Conservation (phyloP, 2,113 vertebrate species). For the Protomyctophum bolini region DNA sequence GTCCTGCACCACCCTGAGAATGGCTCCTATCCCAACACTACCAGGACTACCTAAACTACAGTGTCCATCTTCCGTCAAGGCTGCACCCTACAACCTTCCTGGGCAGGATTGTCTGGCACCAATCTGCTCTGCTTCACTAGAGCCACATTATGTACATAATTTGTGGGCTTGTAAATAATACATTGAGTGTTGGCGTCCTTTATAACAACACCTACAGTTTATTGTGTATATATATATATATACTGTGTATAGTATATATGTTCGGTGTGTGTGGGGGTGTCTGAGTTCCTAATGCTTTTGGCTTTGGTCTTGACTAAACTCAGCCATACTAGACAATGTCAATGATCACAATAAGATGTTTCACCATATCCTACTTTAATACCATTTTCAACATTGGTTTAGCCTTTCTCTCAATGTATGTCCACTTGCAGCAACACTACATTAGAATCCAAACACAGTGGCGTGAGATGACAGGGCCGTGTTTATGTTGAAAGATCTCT, state of each 20-base stretch:
- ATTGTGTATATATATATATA: constrained; percentile 1
- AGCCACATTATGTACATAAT: constrained; percentile 53
- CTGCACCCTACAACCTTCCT: not conserved
- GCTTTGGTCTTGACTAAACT: constrained; percentile 59
- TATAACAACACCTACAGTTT: constrained; percentile 45
- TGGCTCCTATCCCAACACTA: constrained; percentile 68
- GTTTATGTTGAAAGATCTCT: constrained; percentile 71
- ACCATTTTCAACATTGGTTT: constrained; percentile 34
- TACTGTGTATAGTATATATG: constrained; percentile 45
- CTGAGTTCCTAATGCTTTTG: constrained; percentile 60
- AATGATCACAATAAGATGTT: constrained; percentile 65
- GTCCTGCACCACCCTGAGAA: constrained; percentile 71
- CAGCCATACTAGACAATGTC: constrained; percentile 66
- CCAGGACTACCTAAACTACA: constrained; percentile 71
- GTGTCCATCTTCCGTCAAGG: too few species aligned
- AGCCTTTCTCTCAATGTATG: constrained; percentile 42
- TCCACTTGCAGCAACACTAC: constrained; percentile 67
- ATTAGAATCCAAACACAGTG: constrained; percentile 61
- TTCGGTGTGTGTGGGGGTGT: constrained; percentile 46
- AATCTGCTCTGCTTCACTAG: constrained; percentile 30
- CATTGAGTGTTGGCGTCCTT: constrained; percentile 61
- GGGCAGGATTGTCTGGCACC: constrained; percentile 1
- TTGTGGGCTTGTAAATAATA: constrained; percentile 62
- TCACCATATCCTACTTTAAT: constrained; percentile 39
- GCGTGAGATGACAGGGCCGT: constrained; percentile 55